phyloP scores from a whole-genome alignment of 2,113 vertebrate species.

The Leucosticte australis region DNA sequence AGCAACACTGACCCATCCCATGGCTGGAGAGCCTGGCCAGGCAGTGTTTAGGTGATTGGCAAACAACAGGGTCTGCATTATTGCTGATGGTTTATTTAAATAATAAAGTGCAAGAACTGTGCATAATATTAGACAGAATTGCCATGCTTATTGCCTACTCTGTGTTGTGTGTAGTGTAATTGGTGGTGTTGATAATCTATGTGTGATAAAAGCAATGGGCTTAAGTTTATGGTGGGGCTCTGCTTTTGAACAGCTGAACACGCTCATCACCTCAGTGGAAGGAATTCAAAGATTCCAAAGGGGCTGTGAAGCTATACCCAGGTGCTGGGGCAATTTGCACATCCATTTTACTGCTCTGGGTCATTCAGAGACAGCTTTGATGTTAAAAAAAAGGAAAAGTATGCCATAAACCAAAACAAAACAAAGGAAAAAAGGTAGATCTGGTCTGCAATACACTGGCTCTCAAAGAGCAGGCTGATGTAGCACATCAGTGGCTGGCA shows the following conservation, averaged over 20 bases:
- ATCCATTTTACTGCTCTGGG: background rate
- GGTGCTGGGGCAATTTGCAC: background rate
- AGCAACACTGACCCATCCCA: background rate
- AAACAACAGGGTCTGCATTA: background rate
- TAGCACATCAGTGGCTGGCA: background rate
- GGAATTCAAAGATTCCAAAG: background rate
- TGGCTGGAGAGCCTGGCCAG: accelerated
- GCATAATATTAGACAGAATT: background rate
- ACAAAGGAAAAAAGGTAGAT: background rate
- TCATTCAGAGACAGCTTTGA: background rate
- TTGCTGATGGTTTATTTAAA: background rate
- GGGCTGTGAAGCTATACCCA: background rate
- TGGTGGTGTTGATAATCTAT: background rate
- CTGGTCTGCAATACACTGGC: background rate
- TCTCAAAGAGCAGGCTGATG: background rate
- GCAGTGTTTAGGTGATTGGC: background rate
- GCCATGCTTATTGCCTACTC: background rate
- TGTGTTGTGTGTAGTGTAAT: accelerated
- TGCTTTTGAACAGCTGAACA: background rate
- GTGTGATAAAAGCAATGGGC: background rate
- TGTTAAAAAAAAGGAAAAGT: background rate
- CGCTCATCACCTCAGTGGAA: background rate
- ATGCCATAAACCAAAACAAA: background rate
- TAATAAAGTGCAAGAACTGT: background rate
- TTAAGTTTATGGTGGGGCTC: background rate